A percentile compares a stretch with the other conserved stretches of the same genome.
These are phyloP conservation scores for Sarcophaga subvicina DNA, from an alignment of 2,888 invertebrate species.

Conservation along the genomic window DNA sequence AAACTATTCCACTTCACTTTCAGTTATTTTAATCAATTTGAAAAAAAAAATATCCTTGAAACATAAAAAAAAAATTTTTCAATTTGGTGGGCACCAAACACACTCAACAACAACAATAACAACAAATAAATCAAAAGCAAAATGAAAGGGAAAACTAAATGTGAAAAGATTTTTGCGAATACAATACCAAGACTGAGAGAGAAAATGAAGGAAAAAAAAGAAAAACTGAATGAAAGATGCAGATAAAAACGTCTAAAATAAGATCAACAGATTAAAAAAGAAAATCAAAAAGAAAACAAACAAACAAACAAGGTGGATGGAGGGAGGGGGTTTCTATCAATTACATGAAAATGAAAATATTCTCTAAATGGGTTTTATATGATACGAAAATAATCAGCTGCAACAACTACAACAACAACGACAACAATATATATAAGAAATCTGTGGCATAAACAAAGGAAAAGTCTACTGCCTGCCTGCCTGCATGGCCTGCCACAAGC, in stretches of 20 bases:
- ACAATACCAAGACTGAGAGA: background rate
- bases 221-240: conserved; percentile 33
- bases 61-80: conserved; percentile 41
- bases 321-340: background rate
- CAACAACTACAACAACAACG: conserved; percentile 2
- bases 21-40: conserved; percentile 40
- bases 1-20: conserved; percentile 42
- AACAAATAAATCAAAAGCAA: conserved; percentile 49
- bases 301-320: background rate
- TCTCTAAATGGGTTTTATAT: conserved; percentile 52
- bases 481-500: background rate
- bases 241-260: conserved; percentile 60
- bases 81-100: conserved; percentile 34
- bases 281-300: background rate
- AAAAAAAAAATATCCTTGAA: conserved; percentile 54
- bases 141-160: conserved; percentile 47
- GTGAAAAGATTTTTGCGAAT: conserved; percentile 29
- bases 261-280: conserved; percentile 53
- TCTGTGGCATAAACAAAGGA: conserved; percentile 10
- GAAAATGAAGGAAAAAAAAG: conserved; percentile 14
- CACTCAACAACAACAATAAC: background rate
- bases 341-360: conserved; percentile 59
- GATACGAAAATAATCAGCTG: conserved; percentile 1
- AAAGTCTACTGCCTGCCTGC: conserved; percentile 3
- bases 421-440: conserved; percentile 19